Percentiles rank a stretch among this genome's conserved stretches.
Conservation (phyloP, 92 coral and sea anemone genomes). For the Porites cylindrica region DNA sequence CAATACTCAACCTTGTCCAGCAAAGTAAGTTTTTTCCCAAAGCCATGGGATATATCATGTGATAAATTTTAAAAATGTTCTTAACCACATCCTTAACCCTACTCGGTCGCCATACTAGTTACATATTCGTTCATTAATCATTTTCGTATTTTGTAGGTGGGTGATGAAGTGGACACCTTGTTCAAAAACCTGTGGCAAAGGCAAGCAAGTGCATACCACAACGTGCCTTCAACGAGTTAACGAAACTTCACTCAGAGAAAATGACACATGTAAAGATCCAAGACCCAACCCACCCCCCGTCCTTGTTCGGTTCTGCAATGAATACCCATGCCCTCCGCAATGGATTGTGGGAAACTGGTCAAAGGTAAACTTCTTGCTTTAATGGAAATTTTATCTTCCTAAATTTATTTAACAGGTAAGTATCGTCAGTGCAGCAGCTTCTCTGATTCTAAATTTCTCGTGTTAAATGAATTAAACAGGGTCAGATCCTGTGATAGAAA, state of each 20-base stretch:
- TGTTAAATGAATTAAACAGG: too few relatives aligned
- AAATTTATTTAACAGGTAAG: not conserved
- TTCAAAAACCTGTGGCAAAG: constrained; percentile 25
- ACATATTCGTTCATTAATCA: not conserved
- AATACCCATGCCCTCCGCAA: constrained; percentile 16
- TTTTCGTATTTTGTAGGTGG: not conserved
- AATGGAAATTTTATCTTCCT: not conserved
- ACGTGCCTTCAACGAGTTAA: constrained; percentile 5
- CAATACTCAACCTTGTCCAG: constrained; percentile 24
- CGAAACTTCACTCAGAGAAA: not conserved
- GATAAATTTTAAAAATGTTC: too few relatives aligned
- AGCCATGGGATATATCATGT: too few relatives aligned
- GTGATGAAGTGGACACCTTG: constrained; percentile 6
- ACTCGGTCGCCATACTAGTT: not conserved
- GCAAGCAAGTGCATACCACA: not conserved
- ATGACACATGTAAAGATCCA: constrained; percentile 1
- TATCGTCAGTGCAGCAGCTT: too few relatives aligned
- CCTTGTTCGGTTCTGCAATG: not conserved
- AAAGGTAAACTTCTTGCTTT: constrained; percentile 7
- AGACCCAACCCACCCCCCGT: not conserved
- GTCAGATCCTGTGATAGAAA: too few relatives aligned
- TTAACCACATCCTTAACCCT: too few relatives aligned
- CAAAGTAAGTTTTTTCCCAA: constrained; percentile 26
- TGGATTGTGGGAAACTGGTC: constrained; percentile 29
- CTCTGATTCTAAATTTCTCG: too few relatives aligned